Percentiles rank a stretch among this genome's conserved stretches.
phyloP scores from a whole-genome alignment of 2,888 invertebrate species.

The Mesoligia furuncula region DNA sequence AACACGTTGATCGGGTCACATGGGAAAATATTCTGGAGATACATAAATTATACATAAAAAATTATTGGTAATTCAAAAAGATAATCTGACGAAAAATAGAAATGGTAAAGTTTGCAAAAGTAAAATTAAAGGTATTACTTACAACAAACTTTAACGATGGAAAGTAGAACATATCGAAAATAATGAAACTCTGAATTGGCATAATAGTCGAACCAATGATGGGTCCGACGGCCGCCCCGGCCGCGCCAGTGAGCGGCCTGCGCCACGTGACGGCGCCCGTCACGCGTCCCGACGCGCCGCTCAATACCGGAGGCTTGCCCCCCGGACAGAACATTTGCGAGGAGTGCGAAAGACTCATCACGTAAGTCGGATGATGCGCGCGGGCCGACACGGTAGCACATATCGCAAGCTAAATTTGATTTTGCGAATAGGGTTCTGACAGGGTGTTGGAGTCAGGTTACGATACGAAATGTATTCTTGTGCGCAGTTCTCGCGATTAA shows the following conservation, averaged over 20 bases:
- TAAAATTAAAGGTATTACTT: slow-evolving; percentile 4
- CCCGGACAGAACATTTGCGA: slow-evolving; percentile 98
- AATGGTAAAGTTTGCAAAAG: not conserved
- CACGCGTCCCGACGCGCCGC: slow-evolving; percentile 91
- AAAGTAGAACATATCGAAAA: slow-evolving; percentile 58
- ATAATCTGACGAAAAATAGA: not conserved
- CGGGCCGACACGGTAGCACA: slow-evolving; percentile 92
- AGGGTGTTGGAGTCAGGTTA: slow-evolving; percentile 22
- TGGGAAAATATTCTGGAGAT: not conserved
- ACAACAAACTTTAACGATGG: not conserved
- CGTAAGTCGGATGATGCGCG: slow-evolving; percentile 95
- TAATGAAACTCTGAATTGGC: slow-evolving; percentile 75
- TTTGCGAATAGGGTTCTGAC: slow-evolving; percentile 62
- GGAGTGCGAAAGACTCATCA: slow-evolving; percentile 98
- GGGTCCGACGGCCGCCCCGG: slow-evolving; percentile 74
- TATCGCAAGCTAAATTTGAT: slow-evolving; percentile 76
- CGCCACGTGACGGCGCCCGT: slow-evolving; percentile 95
- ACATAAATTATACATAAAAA: not conserved
- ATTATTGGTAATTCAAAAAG: not conserved
- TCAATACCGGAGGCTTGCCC: slow-evolving; percentile 93
- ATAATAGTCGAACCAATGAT: slow-evolving; percentile 76
- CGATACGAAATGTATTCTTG: slow-evolving; percentile 17
- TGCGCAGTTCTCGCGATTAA: slow-evolving; percentile 14
- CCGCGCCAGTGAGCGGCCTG: slow-evolving; percentile 89
- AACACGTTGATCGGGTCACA: slow-evolving; percentile 4